phyloP scores from a whole-genome alignment of 2,797 vertebrate species.

The Staurois parvus region DNA sequence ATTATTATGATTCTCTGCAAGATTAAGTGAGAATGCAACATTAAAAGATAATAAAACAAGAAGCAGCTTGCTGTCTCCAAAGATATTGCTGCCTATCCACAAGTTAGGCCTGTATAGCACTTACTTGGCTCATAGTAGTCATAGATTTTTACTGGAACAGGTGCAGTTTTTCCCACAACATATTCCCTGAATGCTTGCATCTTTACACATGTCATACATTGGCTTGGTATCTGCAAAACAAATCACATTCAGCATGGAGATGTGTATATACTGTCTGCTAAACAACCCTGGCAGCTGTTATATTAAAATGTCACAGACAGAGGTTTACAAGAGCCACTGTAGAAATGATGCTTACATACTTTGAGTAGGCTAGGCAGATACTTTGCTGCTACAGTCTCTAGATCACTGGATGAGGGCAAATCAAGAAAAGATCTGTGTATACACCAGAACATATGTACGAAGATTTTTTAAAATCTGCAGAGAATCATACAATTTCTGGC shows the following conservation, averaged over 20 bases:
- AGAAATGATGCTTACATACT: no score
- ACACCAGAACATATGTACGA: no score
- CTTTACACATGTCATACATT: constrained; percentile 91
- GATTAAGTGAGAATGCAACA: neutral
- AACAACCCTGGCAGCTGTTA: no score
- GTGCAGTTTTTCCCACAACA: constrained; percentile 92
- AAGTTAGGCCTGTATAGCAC: constrained; percentile 26
- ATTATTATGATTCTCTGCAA: neutral
- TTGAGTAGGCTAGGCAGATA: no score
- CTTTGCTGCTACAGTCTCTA: no score
- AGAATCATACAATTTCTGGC: no score
- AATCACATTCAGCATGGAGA: neutral
- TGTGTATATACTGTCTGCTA: neutral
- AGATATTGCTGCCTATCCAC: neutral
- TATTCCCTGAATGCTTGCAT: constrained; percentile 89
- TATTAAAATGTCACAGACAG: no score
- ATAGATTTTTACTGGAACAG: constrained; percentile 90
- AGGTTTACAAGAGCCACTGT: no score
- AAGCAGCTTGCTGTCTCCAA: neutral
- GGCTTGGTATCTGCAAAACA: constrained; percentile 86
- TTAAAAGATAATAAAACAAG: neutral
- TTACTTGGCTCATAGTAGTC: constrained; percentile 95
- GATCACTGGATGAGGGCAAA: no score
- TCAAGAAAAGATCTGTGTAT: no score
- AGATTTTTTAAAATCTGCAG: no score